phyloP scores from a whole-genome alignment of 2,888 invertebrate species.

The Leptopilina drosophilae region DNA sequence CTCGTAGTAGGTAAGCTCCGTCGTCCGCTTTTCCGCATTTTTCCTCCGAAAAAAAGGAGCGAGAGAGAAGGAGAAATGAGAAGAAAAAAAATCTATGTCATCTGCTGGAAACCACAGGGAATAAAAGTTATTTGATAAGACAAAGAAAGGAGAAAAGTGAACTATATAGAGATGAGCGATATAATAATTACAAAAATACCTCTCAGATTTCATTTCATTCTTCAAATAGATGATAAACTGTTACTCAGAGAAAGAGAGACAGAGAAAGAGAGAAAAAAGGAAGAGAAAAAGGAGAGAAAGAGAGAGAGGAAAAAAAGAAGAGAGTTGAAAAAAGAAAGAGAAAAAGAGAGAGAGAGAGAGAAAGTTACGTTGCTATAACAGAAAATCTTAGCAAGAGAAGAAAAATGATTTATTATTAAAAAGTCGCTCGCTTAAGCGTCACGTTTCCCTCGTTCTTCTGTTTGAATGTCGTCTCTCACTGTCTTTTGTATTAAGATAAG shows the following conservation, averaged over 20 bases:
- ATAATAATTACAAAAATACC: conserved; percentile 20
- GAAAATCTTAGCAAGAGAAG: conserved; percentile 26
- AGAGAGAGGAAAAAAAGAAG: too few species aligned
- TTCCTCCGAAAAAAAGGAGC: neutral
- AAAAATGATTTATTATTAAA: conserved; percentile 37
- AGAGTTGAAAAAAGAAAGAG: too few species aligned
- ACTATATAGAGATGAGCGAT: neutral
- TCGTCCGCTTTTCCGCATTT: conserved; percentile 26
- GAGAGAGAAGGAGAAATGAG: neutral
- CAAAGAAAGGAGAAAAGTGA: neutral
- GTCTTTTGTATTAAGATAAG: conserved; percentile 24
- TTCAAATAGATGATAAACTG: conserved; percentile 29
- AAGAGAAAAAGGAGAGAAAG: too few species aligned
- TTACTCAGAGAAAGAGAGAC: neutral
- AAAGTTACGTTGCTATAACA: neutral
- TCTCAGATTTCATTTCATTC: conserved; percentile 13
- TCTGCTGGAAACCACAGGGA: conserved; percentile 14
- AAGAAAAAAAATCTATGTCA: conserved; percentile 20
- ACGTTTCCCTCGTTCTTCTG: conserved; percentile 33
- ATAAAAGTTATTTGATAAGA: conserved; percentile 25
- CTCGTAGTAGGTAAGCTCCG: conserved; percentile 27
- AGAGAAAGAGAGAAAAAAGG: too few species aligned
- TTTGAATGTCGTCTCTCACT: conserved; percentile 31
- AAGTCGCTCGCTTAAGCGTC: conserved; percentile 23
- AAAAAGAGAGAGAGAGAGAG: too few species aligned